Conservation (phyloP, 2,888 invertebrate genomes). For the Acholoe squamosa region DNA sequence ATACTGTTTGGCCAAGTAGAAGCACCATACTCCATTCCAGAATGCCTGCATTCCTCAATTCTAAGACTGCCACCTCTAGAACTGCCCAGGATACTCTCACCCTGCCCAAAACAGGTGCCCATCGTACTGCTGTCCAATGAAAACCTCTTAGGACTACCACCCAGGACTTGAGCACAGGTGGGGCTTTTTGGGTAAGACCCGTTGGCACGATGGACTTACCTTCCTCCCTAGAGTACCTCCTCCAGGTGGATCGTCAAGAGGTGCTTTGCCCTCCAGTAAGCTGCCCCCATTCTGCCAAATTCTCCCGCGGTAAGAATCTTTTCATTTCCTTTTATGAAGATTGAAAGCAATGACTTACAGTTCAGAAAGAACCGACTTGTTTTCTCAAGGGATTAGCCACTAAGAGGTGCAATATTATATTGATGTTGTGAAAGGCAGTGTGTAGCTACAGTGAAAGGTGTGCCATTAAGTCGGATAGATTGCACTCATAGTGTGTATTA, state of each 20-base stretch:
- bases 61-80: too few species aligned
- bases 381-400: conserved; percentile 24
- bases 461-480: conserved; percentile 44
- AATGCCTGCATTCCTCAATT: too few species aligned
- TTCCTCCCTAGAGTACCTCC: neutral
- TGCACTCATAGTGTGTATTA: conserved; percentile 17
- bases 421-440: conserved; percentile 54
- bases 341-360: conserved; percentile 43
- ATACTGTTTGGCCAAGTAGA: too few species aligned
- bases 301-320: conserved; percentile 50
- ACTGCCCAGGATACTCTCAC: too few species aligned
- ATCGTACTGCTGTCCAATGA: neutral
- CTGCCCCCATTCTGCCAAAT: neutral
- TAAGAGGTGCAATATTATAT: conserved; percentile 58
- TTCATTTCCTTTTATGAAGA: conserved; percentile 10
- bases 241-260: conserved; percentile 6
- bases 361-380: neutral
- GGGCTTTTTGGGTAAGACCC: neutral
- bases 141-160: neutral
- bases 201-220: conserved; percentile 28
- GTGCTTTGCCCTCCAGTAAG: neutral
- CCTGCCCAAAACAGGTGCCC: neutral
- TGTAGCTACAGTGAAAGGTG: conserved; percentile 17
- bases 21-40: too few species aligned
- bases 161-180: neutral